Percentiles rank a stretch among this genome's conserved stretches.
Evolutionary conservation across 2,113 vertebrate species (phyloP).

Genomic region (Apus apus): DNA sequence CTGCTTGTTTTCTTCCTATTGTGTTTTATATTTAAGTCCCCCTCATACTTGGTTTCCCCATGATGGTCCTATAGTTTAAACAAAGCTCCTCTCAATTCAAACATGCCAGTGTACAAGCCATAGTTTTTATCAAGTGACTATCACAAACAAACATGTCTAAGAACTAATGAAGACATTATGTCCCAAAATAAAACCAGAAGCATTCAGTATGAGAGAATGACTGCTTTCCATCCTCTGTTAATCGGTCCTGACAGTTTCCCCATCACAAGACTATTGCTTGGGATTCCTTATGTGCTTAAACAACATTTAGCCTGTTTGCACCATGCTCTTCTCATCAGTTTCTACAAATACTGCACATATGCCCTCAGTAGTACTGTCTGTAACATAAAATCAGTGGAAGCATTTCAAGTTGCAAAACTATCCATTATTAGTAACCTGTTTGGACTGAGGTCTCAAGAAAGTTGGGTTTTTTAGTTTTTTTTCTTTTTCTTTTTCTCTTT

Average conservation of each 20-base stretch:
- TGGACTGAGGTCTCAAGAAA: neutral
- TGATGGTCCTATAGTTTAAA: neutral
- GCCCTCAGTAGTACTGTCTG: neutral
- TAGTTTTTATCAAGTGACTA: neutral
- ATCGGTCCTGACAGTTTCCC: neutral
- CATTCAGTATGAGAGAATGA: neutral
- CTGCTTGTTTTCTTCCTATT: neutral
- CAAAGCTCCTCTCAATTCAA: neutral
- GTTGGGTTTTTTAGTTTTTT: neutral
- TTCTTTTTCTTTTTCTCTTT: neutral
- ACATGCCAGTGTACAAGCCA: neutral
- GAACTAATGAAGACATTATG: neutral
- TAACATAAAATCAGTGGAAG: neutral
- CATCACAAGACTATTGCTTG: neutral
- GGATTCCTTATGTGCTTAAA: neutral
- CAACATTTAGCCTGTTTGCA: neutral
- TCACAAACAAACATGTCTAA: neutral
- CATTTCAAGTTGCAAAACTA: neutral
- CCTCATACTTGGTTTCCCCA: neutral
- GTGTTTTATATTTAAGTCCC: neutral
- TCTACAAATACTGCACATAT: neutral
- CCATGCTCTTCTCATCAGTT: neutral
- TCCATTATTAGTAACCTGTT: neutral
- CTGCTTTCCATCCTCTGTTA: neutral
- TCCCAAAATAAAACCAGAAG: constrained; percentile 8